Conservation (phyloP, 2,888 invertebrate species). For the Sinhomidia bicolor region DNA sequence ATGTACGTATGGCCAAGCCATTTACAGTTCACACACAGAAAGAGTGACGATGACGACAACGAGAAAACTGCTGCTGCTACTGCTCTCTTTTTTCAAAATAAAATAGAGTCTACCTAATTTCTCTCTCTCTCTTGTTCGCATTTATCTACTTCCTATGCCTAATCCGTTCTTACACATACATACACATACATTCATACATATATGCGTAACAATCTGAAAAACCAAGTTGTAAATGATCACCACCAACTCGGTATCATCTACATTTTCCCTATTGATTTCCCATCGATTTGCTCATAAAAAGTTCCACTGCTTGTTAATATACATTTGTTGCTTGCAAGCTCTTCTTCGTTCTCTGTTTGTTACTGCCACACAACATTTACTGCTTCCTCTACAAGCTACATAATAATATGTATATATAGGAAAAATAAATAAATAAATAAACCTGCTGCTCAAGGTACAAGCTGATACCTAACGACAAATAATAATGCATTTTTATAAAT, state of each 20-base stretch:
- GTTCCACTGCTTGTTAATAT: background rate
- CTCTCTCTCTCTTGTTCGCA: background rate
- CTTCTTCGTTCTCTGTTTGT: background rate
- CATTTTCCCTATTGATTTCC: constrained; percentile 60
- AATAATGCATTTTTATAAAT: constrained; percentile 5
- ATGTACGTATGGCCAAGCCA: background rate
- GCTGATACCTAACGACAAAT: constrained; percentile 20
- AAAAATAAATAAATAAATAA: too few species aligned
- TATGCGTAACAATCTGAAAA: too few species aligned
- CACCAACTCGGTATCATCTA: background rate
- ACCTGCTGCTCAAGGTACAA: constrained; percentile 36
- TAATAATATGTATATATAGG: too few species aligned
- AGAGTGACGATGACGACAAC: too few species aligned
- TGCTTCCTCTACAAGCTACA: background rate
- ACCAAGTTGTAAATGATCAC: background rate
- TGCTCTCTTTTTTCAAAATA: background rate
- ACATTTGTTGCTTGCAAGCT: constrained; percentile 4
- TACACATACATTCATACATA: too few species aligned
- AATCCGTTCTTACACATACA: background rate
- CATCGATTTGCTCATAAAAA: constrained; percentile 61
- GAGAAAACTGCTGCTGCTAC: background rate
- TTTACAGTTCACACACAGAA: constrained; percentile 4
- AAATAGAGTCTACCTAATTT: background rate
- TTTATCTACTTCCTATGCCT: background rate
- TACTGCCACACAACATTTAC: too few species aligned